Evolutionary conservation across 2,113 vertebrate species (phyloP).

Genomic region (Rattus norvegicus): DNA sequence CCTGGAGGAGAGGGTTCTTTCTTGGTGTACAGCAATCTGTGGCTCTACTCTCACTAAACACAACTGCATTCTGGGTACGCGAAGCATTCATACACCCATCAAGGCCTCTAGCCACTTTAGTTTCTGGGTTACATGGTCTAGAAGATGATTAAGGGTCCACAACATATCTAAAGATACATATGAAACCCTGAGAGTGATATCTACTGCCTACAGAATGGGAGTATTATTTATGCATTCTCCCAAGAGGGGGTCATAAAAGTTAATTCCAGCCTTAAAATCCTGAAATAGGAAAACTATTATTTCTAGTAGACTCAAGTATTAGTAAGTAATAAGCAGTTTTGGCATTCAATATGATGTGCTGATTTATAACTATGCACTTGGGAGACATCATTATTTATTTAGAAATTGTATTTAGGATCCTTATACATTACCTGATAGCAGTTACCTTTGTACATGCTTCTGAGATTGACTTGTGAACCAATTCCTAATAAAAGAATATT

Average conservation of each 20-base stretch:
- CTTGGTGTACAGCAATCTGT: neutral
- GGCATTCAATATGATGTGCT: neutral
- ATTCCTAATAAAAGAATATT: neutral
- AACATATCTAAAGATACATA: neutral
- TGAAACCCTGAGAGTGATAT: neutral
- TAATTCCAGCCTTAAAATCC: neutral
- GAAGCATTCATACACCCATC: neutral
- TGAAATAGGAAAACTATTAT: neutral
- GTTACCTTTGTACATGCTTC: slow-evolving; percentile 1
- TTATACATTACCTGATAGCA: neutral
- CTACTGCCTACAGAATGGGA: neutral
- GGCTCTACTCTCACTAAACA: neutral
- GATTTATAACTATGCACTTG: neutral
- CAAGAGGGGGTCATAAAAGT: neutral
- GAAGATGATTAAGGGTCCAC: neutral
- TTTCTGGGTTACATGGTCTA: neutral
- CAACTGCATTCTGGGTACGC: neutral
- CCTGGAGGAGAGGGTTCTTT: neutral
- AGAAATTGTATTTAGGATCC: neutral
- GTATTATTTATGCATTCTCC: neutral
- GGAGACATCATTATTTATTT: neutral
- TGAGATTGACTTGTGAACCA: slow-evolving; percentile 28
- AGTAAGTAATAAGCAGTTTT: slow-evolving; percentile 1
- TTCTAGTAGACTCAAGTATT: neutral
- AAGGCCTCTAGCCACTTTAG: neutral